phyloP scores from a whole-genome alignment of 2,113 vertebrate genomes.

The Ptychochromis oligacanthus region DNA sequence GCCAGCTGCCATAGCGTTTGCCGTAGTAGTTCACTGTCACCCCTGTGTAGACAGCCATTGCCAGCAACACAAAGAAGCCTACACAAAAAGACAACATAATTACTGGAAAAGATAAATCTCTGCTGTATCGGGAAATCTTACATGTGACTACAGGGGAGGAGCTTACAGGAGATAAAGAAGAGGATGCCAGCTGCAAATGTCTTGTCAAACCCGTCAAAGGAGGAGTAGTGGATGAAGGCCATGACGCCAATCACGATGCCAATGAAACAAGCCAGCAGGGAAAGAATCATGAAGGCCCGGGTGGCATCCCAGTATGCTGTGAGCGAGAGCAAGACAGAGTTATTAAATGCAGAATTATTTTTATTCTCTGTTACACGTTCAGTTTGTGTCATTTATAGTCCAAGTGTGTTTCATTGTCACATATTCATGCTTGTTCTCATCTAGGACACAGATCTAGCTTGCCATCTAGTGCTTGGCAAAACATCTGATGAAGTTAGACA shows the following conservation, averaged over 20 bases:
- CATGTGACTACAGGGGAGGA: neutral
- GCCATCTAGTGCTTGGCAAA: conserved; percentile 24
- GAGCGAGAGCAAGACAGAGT: neutral
- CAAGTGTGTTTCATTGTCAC: neutral
- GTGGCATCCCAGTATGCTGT: conserved; percentile 84
- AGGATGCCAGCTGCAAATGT: conserved; percentile 83
- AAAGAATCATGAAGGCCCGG: conserved; percentile 83
- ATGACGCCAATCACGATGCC: conserved; percentile 82
- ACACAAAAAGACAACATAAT: neutral
- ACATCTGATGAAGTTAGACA: neutral
- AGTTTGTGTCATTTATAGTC: neutral
- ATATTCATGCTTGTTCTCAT: neutral
- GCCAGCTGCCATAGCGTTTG: conserved; percentile 83
- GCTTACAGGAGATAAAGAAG: conserved; percentile 83
- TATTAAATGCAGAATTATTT: neutral
- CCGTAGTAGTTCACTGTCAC: conserved; percentile 85
- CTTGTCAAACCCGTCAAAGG: conserved; percentile 81
- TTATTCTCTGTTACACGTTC: neutral
- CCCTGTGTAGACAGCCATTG: conserved; percentile 84
- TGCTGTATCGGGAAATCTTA: too few relatives aligned
- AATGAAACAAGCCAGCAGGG: conserved; percentile 81
- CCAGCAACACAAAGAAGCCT: conserved; percentile 84
- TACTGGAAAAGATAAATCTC: neutral
- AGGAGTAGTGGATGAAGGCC: conserved; percentile 83
- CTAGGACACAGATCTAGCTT: neutral